Evolutionary conservation across 1,140 invertebrate species (phyloP), one percentile per base, ranked within the genome.

Genomic region (Elymnias hypermnestra): DNA sequence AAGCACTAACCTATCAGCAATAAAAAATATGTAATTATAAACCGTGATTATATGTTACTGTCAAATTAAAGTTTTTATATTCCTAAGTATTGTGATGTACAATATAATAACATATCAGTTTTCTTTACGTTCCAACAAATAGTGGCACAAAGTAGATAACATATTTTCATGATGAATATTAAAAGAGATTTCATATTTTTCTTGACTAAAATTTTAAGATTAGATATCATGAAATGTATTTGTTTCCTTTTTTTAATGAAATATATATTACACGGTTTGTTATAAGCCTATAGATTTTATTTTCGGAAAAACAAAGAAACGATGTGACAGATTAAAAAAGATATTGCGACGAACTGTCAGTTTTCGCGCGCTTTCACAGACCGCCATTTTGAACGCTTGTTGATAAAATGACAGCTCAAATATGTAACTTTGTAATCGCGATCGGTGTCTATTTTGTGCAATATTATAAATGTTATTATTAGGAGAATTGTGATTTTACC

Each of bases 401-500:
- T 63, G 31, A 45, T 61, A 50, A 49, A 17, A 50, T 10, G 59
- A 63, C 48, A 53, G 67, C 67, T 72, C 63, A 73, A 72, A 63
- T 36, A 37, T 55, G 31, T 59, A 63, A 52, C 33, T 29, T 54
- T 57, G 38, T 63, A 63, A 60, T 57, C 51, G 67, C 71, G 53
- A 36, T 77, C 63, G 56, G 52, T 82, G 74, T 82, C 64, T 76
- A 74, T 67, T 62, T 71, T 71, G 65, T 76, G 78, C 75, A 83
- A 76, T 76, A 70, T 67, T 56, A 63, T 69, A 57, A 69, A 79
- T 72, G 64, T 74, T 75, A 72, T 61, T 49, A 79, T 74, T 83
- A 82, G 77, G 75, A 67, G 52, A 79, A 83, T 73, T 83, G 79
- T 83, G 79, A 83, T 83, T 82, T 72, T 77, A 79, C 66, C 59